Evolutionary conservation across 2,113 vertebrate species (phyloP).

Genomic region (Plotosus lineatus): DNA sequence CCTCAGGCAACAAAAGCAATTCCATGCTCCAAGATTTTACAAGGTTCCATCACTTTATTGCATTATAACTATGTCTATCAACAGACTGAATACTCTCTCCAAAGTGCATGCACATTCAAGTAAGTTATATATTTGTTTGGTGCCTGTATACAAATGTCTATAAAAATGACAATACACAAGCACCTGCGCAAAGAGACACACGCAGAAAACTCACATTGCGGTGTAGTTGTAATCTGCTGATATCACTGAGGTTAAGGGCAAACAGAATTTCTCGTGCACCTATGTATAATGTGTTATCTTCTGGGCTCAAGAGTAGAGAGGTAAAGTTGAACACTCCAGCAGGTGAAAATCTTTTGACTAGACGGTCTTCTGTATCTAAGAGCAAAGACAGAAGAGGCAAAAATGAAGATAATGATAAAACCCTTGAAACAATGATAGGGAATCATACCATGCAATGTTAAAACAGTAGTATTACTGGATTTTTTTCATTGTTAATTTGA

Average conservation of each 20-base stretch:
- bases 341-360: conserved; percentile 72
- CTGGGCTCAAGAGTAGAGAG: conserved; percentile 81
- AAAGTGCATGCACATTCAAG: too few relatives aligned
- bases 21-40: too few relatives aligned
- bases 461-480: neutral
- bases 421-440: conserved; percentile 3
- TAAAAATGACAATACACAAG: too few relatives aligned
- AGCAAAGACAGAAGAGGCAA: conserved; percentile 22
- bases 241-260: conserved; percentile 77
- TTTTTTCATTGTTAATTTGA: neutral
- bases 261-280: conserved; percentile 85
- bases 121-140: too few relatives aligned
- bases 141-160: too few relatives aligned
- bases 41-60: too few relatives aligned
- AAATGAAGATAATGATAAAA: conserved; percentile 7
- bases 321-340: conserved; percentile 81
- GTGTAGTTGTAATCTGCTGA: conserved; percentile 65
- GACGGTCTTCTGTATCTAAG: conserved; percentile 76
- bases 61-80: too few relatives aligned
- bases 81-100: too few relatives aligned
- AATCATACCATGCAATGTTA: neutral
- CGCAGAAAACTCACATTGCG: conserved; percentile 74
- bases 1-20: too few relatives aligned
- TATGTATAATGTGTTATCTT: conserved; percentile 79
- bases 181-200: conserved; percentile 16